Evolutionary conservation across 2,888 invertebrate species (phyloP).

Genomic region (Mechanitis mazaeus): DNA sequence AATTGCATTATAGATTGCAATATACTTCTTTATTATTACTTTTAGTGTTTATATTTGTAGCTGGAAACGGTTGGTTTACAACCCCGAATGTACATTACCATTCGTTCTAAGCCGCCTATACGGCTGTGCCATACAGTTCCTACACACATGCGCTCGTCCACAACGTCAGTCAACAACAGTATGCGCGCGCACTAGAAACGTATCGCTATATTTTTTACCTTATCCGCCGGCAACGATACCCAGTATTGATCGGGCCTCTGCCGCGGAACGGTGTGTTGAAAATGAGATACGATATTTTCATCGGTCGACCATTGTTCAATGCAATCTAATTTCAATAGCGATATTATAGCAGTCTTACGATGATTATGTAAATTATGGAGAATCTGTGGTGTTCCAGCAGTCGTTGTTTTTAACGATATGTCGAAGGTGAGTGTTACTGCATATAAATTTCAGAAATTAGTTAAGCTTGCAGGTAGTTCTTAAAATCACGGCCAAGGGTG

Average conservation of each 20-base stretch:
- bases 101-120: slow-evolving; percentile 29
- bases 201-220: slow-evolving; percentile 56
- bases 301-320: slow-evolving; percentile 46
- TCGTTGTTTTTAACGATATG: slow-evolving; percentile 52
- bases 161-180: slow-evolving; percentile 65
- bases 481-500: slow-evolving; percentile 46
- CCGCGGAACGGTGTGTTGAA: slow-evolving; percentile 57
- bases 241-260: slow-evolving; percentile 72
- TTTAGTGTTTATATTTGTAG: slow-evolving; percentile 25
- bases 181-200: slow-evolving; percentile 67
- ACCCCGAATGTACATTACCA: slow-evolving; percentile 17
- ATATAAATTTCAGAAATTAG: slow-evolving; percentile 33
- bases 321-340: slow-evolving; percentile 27
- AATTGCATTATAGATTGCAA: slow-evolving; percentile 19
- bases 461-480: slow-evolving; percentile 51
- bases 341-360: slow-evolving; percentile 24
- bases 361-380: slow-evolving; percentile 49
- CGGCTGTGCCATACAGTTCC: slow-evolving; percentile 37
- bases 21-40: slow-evolving; percentile 25
- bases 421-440: slow-evolving; percentile 60
- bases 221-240: slow-evolving; percentile 53
- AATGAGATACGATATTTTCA: slow-evolving; percentile 52
- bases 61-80: slow-evolving; percentile 24
- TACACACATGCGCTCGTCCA: slow-evolving; percentile 57
- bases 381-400: slow-evolving; percentile 36